Percentiles rank a stretch among this genome's conserved stretches.
phyloP scores from a whole-genome alignment of 2,113 vertebrate genomes.

The Elephas maximus region DNA sequence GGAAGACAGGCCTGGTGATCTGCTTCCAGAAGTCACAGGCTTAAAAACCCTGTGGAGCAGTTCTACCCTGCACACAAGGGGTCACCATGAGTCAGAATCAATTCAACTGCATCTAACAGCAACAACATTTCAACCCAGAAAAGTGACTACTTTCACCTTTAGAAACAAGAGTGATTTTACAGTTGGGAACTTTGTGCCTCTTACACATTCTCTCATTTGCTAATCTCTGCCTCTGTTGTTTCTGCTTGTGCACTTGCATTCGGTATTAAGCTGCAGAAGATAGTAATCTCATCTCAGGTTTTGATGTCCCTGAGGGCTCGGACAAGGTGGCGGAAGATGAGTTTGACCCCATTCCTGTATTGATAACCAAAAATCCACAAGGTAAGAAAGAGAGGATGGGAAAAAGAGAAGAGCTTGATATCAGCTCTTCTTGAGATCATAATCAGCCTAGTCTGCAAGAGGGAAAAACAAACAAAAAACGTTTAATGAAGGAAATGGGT shows the following conservation, averaged over 20 bases:
- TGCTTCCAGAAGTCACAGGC: not conserved
- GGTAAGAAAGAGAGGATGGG: conserved; percentile 94
- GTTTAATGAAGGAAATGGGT: not conserved
- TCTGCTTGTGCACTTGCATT: conserved; percentile 87
- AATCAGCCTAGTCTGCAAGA: not conserved
- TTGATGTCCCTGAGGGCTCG: conserved; percentile 92
- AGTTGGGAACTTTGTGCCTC: conserved; percentile 69
- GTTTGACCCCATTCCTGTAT: conserved; percentile 99
- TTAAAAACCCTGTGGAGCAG: not conserved
- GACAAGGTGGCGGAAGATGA: conserved; percentile 97
- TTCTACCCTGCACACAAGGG: not conserved
- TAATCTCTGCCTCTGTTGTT: conserved; percentile 89
- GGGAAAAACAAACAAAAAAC: not conserved
- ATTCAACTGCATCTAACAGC: not conserved
- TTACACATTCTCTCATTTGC: conserved; percentile 79
- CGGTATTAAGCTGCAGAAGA: conserved; percentile 93
- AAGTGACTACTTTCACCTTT: conserved; percentile 60
- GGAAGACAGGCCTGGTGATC: not conserved
- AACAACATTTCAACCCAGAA: conserved; percentile 60
- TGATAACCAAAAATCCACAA: conserved; percentile 99
- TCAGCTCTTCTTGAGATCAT: conserved; percentile 41
- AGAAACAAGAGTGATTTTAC: conserved; percentile 17
- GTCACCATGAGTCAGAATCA: not conserved
- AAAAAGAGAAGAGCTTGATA: conserved; percentile 58
- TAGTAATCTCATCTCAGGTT: conserved; percentile 97